A percentile compares a stretch with the other conserved stretches of the same genome.
These are phyloP conservation scores for Chanos chanos DNA, from an alignment of 2,797 vertebrate genomes.

Conservation along the genomic window DNA sequence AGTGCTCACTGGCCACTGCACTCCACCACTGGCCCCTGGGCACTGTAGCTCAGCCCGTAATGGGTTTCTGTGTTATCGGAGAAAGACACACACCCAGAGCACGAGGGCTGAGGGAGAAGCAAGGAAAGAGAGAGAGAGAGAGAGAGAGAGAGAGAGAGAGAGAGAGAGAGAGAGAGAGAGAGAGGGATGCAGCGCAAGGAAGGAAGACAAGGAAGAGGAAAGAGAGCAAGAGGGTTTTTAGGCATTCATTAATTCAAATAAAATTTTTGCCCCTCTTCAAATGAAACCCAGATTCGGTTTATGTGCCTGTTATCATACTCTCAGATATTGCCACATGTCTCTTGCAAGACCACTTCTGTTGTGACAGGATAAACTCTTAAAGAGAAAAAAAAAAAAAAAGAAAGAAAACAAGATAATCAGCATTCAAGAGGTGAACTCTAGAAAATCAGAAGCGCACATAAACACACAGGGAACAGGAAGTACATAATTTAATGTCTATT, in stretches of 20 bases:
- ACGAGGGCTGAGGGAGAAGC: slow-evolving; percentile 6
- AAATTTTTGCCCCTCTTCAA: too few relatives aligned
- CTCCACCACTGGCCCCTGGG: slow-evolving; percentile 1
- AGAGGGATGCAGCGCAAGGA: background rate
- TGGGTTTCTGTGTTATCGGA: slow-evolving; percentile 29
- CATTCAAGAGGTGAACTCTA: background rate
- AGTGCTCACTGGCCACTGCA: slow-evolving; percentile 2
- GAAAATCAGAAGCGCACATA: background rate
- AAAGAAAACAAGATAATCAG: background rate
- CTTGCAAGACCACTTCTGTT: too few relatives aligned
- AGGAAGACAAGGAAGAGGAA: slow-evolving; percentile 27
- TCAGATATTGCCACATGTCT: too few relatives aligned
- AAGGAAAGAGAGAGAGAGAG: background rate
- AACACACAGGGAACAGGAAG: too few relatives aligned
- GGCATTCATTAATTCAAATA: too few relatives aligned
- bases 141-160: background rate
- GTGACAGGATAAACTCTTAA: too few relatives aligned
- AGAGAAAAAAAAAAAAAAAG: background rate
- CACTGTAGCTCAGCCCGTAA: slow-evolving; percentile 24
- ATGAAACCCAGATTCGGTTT: too few relatives aligned
- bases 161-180: background rate
- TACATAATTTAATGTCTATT: too few relatives aligned
- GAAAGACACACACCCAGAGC: slow-evolving; percentile 37
- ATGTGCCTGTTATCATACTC: too few relatives aligned
- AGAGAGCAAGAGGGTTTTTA: background rate